Evolutionary conservation across 53 echinoderm and acorn worm genomes (phyloP), one percentile per base, ranked within the genome.

Genomic region (Echinarachnius parma): DNA sequence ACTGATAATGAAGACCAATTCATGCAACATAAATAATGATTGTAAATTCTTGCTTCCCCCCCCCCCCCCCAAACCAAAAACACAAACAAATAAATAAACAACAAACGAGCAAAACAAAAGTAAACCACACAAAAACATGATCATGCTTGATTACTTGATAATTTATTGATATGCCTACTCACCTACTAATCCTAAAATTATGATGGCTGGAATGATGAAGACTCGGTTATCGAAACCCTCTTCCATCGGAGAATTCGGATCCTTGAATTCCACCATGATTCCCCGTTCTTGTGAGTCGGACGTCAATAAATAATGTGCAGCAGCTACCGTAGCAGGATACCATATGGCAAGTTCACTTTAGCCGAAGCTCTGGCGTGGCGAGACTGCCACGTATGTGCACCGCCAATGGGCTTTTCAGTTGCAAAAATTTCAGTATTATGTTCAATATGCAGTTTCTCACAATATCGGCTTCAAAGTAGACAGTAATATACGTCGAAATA

Each of bases 191-290:
- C 78, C 75, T 4, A 93, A 24, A 31, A 93, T 86, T 47, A 93
- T 79, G 37, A 93, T 80, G 21, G 89, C 93, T 45, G 93, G 93
- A 75, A 89, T 74, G 35, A 93, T 93, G 65, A 93, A 93, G 25
- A 93, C 93, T 20, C 93, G 66, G 66, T 93, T 93, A 62, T 93
- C 93, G 29, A 93, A 93, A 3, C 93, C 93, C 68, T 93, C 89
- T 60, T 88, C 89, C 76, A 93, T 86, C 2, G 89, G 89, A 8
- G 93, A 93, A 50, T 93, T 85, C 13, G 85, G 85, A 55, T 93
- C 93, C 53, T 93, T 93, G 63, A 89, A 93, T 78, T 93, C 93
- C n/a, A 93, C 93, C 93, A 93, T 93, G 70, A 19, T 47, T 27
- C 3, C 10, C 27, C 55, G 49, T 55, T 27, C 24, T 22, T 7